Conservation (phyloP, 2,888 invertebrate species). For the Elegia similella region DNA sequence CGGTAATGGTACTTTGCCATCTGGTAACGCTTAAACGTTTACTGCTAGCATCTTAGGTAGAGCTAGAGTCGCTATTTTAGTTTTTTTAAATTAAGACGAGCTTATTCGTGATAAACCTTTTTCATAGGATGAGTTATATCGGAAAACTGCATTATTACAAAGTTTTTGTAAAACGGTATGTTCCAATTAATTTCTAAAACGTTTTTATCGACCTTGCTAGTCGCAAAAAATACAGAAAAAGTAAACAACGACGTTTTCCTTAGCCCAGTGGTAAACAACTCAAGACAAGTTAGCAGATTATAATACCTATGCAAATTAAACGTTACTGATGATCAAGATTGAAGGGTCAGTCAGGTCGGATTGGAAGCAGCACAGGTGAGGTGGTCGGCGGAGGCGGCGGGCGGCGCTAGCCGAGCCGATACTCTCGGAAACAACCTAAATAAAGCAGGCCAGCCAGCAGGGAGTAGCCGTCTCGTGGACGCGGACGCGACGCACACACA, state of each 20-base stretch:
- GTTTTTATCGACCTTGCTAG: background rate
- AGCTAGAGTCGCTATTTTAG: too few species aligned
- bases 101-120: too few species aligned
- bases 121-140: too few species aligned
- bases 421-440: slow-evolving; percentile 73
- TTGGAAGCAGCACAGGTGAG: slow-evolving; percentile 36
- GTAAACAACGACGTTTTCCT: slow-evolving; percentile 1
- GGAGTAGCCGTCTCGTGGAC: slow-evolving; percentile 70
- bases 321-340: background rate
- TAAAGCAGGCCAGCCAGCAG: slow-evolving; percentile 65
- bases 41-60: too few species aligned
- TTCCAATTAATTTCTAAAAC: background rate
- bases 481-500: slow-evolving; percentile 52
- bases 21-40: too few species aligned
- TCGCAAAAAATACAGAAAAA: background rate
- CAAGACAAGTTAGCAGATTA: background rate
- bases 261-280: background rate
- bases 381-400: slow-evolving; percentile 37
- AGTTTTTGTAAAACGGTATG: too few species aligned
- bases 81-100: too few species aligned
- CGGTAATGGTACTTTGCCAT: too few species aligned
- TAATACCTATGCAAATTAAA: background rate
- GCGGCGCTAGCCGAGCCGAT: slow-evolving; percentile 41
- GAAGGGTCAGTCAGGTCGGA: slow-evolving; percentile 18
- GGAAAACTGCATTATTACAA: too few species aligned